phyloP scores from a whole-genome alignment of 2,888 invertebrate genomes.

The Eristalis intricaria region DNA sequence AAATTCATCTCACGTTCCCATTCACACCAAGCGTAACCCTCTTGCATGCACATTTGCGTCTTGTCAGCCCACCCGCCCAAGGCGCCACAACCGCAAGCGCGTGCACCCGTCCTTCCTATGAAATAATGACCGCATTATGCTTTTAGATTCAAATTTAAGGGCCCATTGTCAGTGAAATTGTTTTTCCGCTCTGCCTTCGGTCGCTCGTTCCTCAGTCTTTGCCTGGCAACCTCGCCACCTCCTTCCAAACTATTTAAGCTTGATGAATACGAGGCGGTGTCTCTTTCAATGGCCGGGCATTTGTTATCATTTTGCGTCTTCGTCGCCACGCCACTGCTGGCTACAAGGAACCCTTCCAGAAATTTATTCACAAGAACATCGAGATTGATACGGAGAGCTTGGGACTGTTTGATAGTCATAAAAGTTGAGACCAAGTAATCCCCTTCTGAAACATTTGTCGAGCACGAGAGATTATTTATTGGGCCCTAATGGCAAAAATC shows the following conservation, averaged over 20 bases:
- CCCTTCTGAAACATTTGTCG: constrained; percentile 59
- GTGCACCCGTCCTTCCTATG: constrained; percentile 28
- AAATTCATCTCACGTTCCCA: constrained; percentile 56
- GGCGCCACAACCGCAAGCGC: constrained; percentile 8
- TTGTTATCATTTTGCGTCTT: constrained; percentile 44
- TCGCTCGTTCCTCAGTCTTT: background rate
- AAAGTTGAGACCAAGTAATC: constrained; percentile 51
- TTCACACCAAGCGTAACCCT: constrained; percentile 46
- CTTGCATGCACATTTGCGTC: constrained; percentile 52
- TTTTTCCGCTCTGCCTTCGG: constrained; percentile 8
- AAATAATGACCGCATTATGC: constrained; percentile 50
- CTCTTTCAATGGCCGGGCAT: constrained; percentile 38
- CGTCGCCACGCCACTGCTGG: background rate
- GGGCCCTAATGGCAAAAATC: constrained; percentile 60
- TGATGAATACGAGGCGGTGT: constrained; percentile 31
- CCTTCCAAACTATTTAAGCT: constrained; percentile 35
- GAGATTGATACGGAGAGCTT: constrained; percentile 47
- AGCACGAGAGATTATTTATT: constrained; percentile 71
- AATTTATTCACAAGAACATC: constrained; percentile 60
- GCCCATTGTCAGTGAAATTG: constrained; percentile 48
- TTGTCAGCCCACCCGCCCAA: background rate
- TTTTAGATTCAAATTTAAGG: constrained; percentile 58
- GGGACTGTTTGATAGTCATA: constrained; percentile 62
- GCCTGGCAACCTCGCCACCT: background rate
- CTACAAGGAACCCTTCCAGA: constrained; percentile 35